These are phyloP conservation scores for Chymomyza fuscimana DNA, from an alignment of 2,888 invertebrate species.

Conservation along the genomic window DNA sequence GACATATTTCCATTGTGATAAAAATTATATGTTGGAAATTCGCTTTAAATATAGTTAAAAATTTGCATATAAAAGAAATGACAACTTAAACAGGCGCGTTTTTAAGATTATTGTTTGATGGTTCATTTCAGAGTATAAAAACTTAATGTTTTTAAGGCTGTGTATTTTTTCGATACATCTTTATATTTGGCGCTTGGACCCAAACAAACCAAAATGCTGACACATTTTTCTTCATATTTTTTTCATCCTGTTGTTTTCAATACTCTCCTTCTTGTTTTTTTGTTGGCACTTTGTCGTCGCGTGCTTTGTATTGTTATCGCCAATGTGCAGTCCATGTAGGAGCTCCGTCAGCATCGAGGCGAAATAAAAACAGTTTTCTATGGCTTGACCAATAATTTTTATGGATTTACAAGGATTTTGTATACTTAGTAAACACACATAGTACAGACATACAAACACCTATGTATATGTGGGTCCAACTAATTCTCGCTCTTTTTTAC, in stretches of 20 bases:
- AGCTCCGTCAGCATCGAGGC: background rate
- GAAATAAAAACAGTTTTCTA: slow-evolving; percentile 50
- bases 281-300: background rate
- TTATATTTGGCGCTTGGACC: too few relatives aligned
- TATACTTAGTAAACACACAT: background rate
- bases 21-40: too few relatives aligned
- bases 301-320: background rate
- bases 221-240: background rate
- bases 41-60: too few relatives aligned
- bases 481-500: background rate
- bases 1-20: too few relatives aligned
- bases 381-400: slow-evolving; percentile 57
- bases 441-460: background rate
- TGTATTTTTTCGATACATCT: background rate
- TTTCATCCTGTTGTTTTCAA: background rate
- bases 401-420: slow-evolving; percentile 68
- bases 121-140: too few relatives aligned
- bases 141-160: too few relatives aligned
- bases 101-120: too few relatives aligned
- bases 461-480: background rate
- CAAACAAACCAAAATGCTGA: background rate
- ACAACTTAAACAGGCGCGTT: too few relatives aligned
- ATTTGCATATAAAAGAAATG: too few relatives aligned
- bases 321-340: slow-evolving; percentile 22
- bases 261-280: background rate